Evolutionary conservation across 2,888 invertebrate species (phyloP).

Genomic region (Rhagonycha lutea): DNA sequence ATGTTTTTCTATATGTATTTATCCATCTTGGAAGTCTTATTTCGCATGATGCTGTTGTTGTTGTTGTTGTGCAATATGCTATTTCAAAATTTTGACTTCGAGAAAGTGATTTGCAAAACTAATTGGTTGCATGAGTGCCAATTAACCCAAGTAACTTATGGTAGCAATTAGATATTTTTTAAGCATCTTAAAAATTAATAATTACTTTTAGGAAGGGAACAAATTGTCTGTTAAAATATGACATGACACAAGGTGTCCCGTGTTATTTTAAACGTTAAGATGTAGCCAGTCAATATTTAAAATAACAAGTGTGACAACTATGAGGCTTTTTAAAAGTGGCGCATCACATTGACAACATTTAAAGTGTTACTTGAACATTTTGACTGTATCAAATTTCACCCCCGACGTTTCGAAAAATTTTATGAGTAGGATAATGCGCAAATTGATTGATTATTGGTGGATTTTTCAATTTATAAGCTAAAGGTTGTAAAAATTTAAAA

Average conservation of each 20-base stretch:
- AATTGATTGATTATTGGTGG: neutral
- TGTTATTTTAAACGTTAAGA: slow-evolving; percentile 15
- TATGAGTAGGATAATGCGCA: neutral
- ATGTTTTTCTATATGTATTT: neutral
- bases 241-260: slow-evolving; percentile 20
- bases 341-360: slow-evolving; percentile 11
- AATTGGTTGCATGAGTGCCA: neutral
- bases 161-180: neutral
- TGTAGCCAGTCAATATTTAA: slow-evolving; percentile 21
- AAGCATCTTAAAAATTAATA: neutral
- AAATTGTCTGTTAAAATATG: neutral
- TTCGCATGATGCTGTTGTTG: neutral
- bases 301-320: slow-evolving; percentile 26
- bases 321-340: slow-evolving; percentile 25
- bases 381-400: slow-evolving; percentile 19
- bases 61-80: neutral
- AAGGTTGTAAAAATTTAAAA: slow-evolving; percentile 31
- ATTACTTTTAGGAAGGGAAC: slow-evolving; percentile 1
- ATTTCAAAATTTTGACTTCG: neutral
- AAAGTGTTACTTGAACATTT: slow-evolving; percentile 22
- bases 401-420: neutral
- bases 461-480: slow-evolving; percentile 8
- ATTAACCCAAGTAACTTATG: neutral
- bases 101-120: neutral
- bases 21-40: neutral